A percentile compares a stretch with the other conserved stretches of the same genome.
Evolutionary conservation across 53 echinoderm and acorn worm species (phyloP).

Genomic region (Patiria pectinifera): DNA sequence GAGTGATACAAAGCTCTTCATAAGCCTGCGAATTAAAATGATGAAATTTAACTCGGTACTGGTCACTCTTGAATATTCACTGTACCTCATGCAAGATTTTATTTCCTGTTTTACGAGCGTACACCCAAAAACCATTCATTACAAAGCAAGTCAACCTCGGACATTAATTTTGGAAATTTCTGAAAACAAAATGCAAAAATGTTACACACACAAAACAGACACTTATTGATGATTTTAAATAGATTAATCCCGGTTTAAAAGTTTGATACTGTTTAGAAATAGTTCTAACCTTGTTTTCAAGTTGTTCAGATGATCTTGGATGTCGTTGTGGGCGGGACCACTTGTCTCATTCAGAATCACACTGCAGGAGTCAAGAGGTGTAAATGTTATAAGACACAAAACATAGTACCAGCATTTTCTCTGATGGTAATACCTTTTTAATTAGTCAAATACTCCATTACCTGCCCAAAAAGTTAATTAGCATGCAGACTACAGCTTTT

Average conservation of each 20-base stretch:
- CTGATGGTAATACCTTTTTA: too few species aligned
- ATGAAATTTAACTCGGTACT: not conserved
- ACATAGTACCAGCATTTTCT: too few species aligned
- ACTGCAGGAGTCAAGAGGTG: conserved; percentile 1
- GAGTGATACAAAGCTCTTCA: conserved; percentile 5
- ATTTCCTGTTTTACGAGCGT: too few species aligned
- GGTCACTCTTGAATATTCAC: too few species aligned
- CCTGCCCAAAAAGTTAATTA: too few species aligned
- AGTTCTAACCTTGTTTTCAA: conserved; percentile 59
- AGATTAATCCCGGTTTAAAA: not conserved
- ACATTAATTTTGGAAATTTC: too few species aligned
- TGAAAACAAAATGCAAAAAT: too few species aligned
- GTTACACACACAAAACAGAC: not conserved
- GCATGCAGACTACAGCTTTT: too few species aligned
- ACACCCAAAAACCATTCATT: too few species aligned
- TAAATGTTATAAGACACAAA: not conserved
- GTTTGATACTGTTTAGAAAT: not conserved
- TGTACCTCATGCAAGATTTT: too few species aligned
- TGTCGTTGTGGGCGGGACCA: conserved; percentile 21
- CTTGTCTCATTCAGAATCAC: conserved; percentile 52
- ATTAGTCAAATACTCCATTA: too few species aligned
- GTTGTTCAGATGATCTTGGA: conserved; percentile 67
- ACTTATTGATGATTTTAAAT: not conserved
- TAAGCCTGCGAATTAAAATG: conserved; percentile 45
- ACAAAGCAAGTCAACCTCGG: too few species aligned